Base-by-base conservation (phyloP, 2,113 vertebrate species). In the Coregonus clupeaformis region DNA sequence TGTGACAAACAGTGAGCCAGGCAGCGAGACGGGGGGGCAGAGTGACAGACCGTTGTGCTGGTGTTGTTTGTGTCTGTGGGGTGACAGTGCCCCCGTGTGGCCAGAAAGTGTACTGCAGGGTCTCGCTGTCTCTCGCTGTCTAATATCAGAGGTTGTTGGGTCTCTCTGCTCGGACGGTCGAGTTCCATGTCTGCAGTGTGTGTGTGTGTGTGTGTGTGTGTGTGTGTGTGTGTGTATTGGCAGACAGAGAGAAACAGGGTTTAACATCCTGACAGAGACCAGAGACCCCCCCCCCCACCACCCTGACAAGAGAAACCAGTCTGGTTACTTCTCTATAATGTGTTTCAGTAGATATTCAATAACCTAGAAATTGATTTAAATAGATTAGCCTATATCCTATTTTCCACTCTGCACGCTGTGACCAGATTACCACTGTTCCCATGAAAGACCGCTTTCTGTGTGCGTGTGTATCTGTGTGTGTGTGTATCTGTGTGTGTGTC, bases 371-470 rank as follows among this genome's bases (percentile, higher is more conserved):
- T 49, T 72, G 80, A 81, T 83, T 77, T 86, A 63, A 87, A 88
- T 83, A 86, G 85, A 87, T 86, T 88, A 85, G 81, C 73, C 83
- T 81, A 77, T 80, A 78, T 83, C 86, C 84, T 76, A 85, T 87
- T 80, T 85, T 87, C 80, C 55, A 71, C 82, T 74, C 70, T 77
- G 78, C 81, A 84, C 73, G 69, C 74, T 86, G 74, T 83, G 84
- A 91, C 84, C 89, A 87, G 88, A 90, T 91, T 90, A 89, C 11
- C 47, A 49, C 47, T 49, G 47, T 12, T 14, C 47, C 13, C 47
- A 49, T 49, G 47, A 16, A 49, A 49, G 47, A 49, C 47, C 4
- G 47, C 13, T 16, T 14, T 49, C 1, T 57, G 55, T 57, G 55
- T 57, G 55, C 22, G 55, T 59, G 55, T 59, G 16, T 68, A n/a